Evolutionary conservation across 2,797 vertebrate species (phyloP), one percentile per base, ranked within the genome.

Genomic region (Betta splendens): DNA sequence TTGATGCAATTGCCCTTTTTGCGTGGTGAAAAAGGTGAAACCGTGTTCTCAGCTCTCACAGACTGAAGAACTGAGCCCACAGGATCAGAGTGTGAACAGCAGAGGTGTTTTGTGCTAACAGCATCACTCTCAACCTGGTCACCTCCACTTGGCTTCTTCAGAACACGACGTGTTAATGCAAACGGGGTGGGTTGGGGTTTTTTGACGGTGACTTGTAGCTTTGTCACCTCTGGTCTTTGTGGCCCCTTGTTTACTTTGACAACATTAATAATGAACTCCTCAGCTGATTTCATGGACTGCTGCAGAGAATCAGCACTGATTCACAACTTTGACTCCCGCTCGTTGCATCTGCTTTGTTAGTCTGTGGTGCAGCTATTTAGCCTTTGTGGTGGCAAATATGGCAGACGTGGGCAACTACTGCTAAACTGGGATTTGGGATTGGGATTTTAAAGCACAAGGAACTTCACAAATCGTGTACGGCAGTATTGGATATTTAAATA

Each of bases 241-340:
- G 52, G 31, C 43, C 48, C 17, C 28, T 57, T 49, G 64, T 68
- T 58, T 43, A 47, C 36, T 32, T 12, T 32, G 12, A 32, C 26
- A 28, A 28, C 12, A 13, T 71, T 31, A 51, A 46, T 50, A 44
- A 47, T 73, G 74, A 79, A 75, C 77, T 72, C 43, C 63, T 80
- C 50, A 71, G 23, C 42, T 57, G 75, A 77, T 83, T 81, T 85
- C 69, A 77, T 77, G 74, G 72, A 15, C 33, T 50, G 42, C 51
- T 82, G 79, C 72, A 40, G 50, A 45, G 56, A 56, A 65, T 72
- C 70, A 68, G 39, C 65, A 36, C 16, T 53, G 26, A 57, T 53
- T 52, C 32, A 15, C 36, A 46, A 44, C 23, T 29, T 21, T 36
- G 32, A 13, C 11, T 47, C 28, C 20, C 21, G 7, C 38, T 26